These are phyloP conservation scores for Cichlasoma orientale DNA, from an alignment of 2,797 vertebrate genomes.

Conservation along the genomic window DNA sequence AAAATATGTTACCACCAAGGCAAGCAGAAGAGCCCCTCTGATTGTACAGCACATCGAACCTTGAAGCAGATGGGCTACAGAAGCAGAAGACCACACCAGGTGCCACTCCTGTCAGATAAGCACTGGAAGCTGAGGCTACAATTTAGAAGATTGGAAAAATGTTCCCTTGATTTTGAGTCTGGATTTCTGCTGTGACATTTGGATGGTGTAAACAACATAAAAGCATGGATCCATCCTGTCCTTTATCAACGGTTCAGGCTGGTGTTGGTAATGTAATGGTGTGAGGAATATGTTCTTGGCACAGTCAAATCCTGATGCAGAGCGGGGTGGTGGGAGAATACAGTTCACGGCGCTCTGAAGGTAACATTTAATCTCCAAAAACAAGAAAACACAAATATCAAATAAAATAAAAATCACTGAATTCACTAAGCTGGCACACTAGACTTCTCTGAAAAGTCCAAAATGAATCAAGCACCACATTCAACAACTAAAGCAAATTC, in stretches of 20 bases:
- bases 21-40: background rate
- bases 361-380: slow-evolving; percentile 53
- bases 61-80: background rate
- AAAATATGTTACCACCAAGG: background rate
- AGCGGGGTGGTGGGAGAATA: slow-evolving; percentile 42
- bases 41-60: background rate
- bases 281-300: background rate
- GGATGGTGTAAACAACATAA: too few relatives aligned
- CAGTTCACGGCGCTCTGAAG: slow-evolving; percentile 76
- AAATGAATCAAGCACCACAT: background rate
- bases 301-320: slow-evolving; percentile 42
- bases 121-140: background rate
- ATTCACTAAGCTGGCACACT: too few relatives aligned
- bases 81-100: background rate
- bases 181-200: too few relatives aligned
- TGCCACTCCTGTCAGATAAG: background rate
- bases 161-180: too few relatives aligned
- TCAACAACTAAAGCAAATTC: background rate
- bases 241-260: too few relatives aligned
- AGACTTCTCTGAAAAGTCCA: too few relatives aligned
- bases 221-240: too few relatives aligned
- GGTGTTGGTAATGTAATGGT: too few relatives aligned
- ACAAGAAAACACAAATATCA: background rate
- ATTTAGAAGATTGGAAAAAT: too few relatives aligned
- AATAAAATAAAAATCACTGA: too few relatives aligned